Base-by-base conservation (phyloP, 2,797 vertebrate genomes). In the Cheirogaleus major region DNA sequence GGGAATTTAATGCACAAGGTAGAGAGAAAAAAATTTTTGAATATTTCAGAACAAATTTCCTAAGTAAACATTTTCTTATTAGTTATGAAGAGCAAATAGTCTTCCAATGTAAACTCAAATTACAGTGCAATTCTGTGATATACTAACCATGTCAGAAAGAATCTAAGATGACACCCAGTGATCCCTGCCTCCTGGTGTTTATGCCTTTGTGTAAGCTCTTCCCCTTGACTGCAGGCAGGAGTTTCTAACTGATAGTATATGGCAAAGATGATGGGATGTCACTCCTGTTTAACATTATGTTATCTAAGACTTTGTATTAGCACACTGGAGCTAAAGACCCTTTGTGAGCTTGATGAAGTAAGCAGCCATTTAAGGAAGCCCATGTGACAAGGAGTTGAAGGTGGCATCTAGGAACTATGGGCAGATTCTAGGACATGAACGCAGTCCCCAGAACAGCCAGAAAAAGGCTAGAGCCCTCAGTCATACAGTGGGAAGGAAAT, bases 11-110 rank as follows among this genome's bases (percentile, higher is more conserved):
- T 85, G 78, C 23, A 73, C 12, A 73, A 81, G 22, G 32, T 61
- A 50, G 7, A 82, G 11, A 79, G 25, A 92, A 95, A 93, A 96
- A 76, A 72, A 48, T 80, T 79, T 79, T 38, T 69, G 88, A 43
- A 30, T 85, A 80, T 48, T 96, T 95, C 14, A 81, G 25, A 92
- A 95, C 15, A 81, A 83, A 78, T 14, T 67, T 93, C 18, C 30
- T 65, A 95, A 88, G 23, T 88, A 89, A 96, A 93, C 25, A 70
- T 50, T 43, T 86, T 63, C 5, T 63, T 95, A 25, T 25, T 67
- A 76, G 4, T 67, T 92, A 35, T 52, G 20, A 76, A 69, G 45
- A 90, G 61, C 89, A 84, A 79, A 82, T 13, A 76, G 45, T 75
- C 73, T 83, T 75, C 30, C 48, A 41, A 3, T 22, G 20, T 76